Percentiles rank a stretch among this genome's conserved stretches.
Conservation (phyloP, 2,113 vertebrate species). For the Oxyura jamaicensis region DNA sequence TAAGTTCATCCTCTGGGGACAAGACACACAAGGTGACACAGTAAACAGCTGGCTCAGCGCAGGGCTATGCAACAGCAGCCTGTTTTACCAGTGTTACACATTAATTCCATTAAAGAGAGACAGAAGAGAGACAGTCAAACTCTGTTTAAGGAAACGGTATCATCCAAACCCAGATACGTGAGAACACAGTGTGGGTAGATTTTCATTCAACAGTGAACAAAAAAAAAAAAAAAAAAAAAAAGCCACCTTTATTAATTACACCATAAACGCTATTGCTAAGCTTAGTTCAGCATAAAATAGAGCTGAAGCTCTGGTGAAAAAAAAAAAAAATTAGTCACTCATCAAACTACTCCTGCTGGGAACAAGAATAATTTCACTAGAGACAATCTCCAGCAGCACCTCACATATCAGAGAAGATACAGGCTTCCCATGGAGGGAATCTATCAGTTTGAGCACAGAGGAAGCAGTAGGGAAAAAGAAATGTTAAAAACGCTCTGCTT, state of each 20-base stretch:
- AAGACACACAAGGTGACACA: neutral
- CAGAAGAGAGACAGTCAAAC: neutral
- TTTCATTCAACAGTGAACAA: neutral
- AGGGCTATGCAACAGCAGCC: neutral
- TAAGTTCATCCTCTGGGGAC: neutral
- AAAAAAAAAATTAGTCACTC: neutral
- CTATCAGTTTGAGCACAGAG: fast-evolving
- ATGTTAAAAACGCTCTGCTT: neutral
- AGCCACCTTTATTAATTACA: neutral
- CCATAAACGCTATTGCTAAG: neutral
- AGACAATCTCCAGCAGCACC: neutral
- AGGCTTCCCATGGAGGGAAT: neutral
- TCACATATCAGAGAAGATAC: fast-evolving
- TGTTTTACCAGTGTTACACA: neutral
- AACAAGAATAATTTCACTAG: neutral
- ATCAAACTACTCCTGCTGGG: neutral
- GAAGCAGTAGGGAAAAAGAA: fast-evolving
- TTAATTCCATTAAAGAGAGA: neutral
- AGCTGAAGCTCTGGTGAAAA: neutral
- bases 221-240: neutral
- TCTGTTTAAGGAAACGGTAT: neutral
- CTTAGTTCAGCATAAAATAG: neutral
- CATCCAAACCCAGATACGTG: neutral
- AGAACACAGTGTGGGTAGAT: neutral
- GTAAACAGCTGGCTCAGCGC: neutral